These are phyloP conservation scores for Halcyon senegalensis DNA, from an alignment of 2,113 vertebrate species.

Conservation along the genomic window DNA sequence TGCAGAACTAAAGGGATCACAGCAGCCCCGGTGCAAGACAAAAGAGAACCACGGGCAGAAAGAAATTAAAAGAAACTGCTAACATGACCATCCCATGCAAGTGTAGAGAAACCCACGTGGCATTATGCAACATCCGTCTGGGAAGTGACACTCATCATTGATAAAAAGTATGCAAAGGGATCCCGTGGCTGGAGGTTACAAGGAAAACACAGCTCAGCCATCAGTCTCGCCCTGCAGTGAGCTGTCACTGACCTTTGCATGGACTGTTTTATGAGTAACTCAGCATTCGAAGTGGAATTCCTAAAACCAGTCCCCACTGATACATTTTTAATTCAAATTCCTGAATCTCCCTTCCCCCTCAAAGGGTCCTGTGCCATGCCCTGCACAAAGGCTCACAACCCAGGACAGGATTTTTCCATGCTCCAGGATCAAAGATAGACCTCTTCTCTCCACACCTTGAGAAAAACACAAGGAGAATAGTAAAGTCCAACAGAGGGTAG, in stretches of 20 bases:
- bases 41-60: not conserved
- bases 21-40: not conserved
- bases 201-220: not conserved
- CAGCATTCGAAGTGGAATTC: not conserved
- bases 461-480: not conserved
- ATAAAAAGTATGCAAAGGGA: slow-evolving; percentile 26
- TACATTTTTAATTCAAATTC: not conserved
- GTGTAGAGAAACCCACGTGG: not conserved
- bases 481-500: no score
- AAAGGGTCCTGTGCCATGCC: not conserved
- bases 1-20: accelerated
- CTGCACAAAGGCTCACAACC: not conserved
- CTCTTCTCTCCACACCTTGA: not conserved
- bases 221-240: not conserved
- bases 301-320: not conserved
- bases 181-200: not conserved
- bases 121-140: not conserved
- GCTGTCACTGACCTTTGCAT: not conserved
- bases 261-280: not conserved
- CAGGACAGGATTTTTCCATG: not conserved
- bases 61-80: not conserved
- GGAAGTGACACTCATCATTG: slow-evolving; percentile 33
- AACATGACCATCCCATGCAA: not conserved
- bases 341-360: no score
- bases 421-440: not conserved